Base-by-base conservation (phyloP, 2,797 vertebrate species). In the Carapus acus region DNA sequence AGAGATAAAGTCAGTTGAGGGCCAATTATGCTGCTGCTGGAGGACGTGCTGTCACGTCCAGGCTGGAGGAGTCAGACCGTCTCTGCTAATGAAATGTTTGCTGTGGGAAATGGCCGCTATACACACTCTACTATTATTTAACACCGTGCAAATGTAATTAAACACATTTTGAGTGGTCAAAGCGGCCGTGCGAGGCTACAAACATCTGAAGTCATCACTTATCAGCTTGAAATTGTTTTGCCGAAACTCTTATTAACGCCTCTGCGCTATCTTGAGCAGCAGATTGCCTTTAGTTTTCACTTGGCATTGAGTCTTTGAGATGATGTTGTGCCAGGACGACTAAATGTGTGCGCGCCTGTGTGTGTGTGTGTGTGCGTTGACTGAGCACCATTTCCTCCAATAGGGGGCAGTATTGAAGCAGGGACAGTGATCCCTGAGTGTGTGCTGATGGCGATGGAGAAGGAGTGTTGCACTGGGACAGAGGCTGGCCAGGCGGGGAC, bases 361-460 rank as follows among this genome's bases (percentile, higher is more conserved):
- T n/a, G n/a, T n/a, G n/a, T n/a, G n/a, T n/a, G n/a, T n/a, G n/a
- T n/a, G n/a, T n/a, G n/a, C n/a, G 1, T 5, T 14, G 37, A 29
- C 23, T n/a, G n/a, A 33, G 4, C 4, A 14, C 17, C 0, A 2
- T 0, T 1, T 3, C 2, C 3, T 17, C 64, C 86, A 74, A 69
- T 46, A 78, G 85, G 62, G 79, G 82, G 55, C 81, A 83, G 65
- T 81, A 38, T 80, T 55, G 53, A 43, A 62, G 45, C 71, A 18
- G 39, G 2, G 37, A 54, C 14, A 39, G n/a, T 1, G 8, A 40
- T 27, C 7, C 41, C 58, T 13, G 58, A 33, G 44, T 8, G 36
- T 49, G 13, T 23, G 23, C 17, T 24, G 43, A 27, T 59, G 47
- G 33, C 36, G 38, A 67, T 17, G 15, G 17, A 24, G 59, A 54